Base-by-base conservation (phyloP, 2,797 vertebrate species). In the Spinibarbus caldwelli region DNA sequence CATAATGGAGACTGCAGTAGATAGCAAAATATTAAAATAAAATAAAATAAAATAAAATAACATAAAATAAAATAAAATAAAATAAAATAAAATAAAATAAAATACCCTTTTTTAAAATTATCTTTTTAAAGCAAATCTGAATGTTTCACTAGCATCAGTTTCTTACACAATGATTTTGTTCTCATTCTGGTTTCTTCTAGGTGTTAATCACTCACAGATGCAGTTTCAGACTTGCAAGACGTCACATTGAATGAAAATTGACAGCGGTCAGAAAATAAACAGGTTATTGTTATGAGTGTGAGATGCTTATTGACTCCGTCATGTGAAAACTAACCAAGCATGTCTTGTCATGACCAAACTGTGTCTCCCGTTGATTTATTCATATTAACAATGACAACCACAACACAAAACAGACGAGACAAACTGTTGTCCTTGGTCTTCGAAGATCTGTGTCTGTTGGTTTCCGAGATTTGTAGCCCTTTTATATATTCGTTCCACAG, bases 161-260 rank as follows among this genome's bases (percentile, higher is more conserved):
- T 8, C 21, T 41, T 43, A 49, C 15, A 31, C 14, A 70, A 70
- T 10, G 10, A 4, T 54, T 54, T 45, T 38, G n/a, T 66, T 38
- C 26, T 52, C 6, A 1, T 41, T 31, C 2, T 5, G 11, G 14
- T 62, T 29, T n/a, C 10, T 57, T 21, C 23, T n/a, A 23, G 5
- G 17, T 83, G 72, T 80, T 26, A 75, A n/a, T 77, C 10, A n/a
- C 64, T 80, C 47, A 41, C 47, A 52, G 41, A 78, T 76, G 29
- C 88, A 73, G 78, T 80, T 89, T 87, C 66, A 89, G 84, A 84
- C 77, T 81, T 86, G 79, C 29, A 83, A 19, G 67, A 38, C 2
- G 5, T 78, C 52, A 71, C 52, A 72, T 83, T 67, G 85, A 68
- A 29, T 76, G 9, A 76, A 45, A 34, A 41, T 57, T 80, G 76